These are phyloP conservation scores for Cuniculus paca DNA, from an alignment of 2,797 vertebrate genomes.

Conservation along the genomic window DNA sequence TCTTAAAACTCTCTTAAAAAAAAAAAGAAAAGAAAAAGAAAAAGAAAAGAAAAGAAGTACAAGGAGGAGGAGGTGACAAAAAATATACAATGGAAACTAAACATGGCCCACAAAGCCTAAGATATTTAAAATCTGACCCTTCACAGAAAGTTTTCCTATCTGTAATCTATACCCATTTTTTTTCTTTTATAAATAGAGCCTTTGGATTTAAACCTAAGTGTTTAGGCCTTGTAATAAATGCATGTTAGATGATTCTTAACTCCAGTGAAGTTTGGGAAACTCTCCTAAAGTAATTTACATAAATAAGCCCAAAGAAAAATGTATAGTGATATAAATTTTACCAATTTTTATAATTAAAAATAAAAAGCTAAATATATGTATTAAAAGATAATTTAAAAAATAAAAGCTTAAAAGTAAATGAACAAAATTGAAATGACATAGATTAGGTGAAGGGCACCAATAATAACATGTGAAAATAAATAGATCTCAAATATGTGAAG, in stretches of 20 bases:
- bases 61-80: background rate
- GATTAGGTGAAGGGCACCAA: background rate
- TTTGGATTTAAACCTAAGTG: background rate
- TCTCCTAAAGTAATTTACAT: background rate
- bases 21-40: background rate
- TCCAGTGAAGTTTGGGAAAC: constrained; percentile 10
- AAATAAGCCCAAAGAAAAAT: background rate
- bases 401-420: background rate
- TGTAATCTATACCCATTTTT: background rate
- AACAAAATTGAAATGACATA: background rate
- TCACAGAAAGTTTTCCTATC: background rate
- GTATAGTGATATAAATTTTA: background rate
- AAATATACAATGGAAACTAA: background rate
- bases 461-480: background rate
- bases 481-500: background rate
- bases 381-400: background rate
- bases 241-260: background rate
- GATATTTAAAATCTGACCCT: background rate
- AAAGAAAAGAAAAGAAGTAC: background rate
- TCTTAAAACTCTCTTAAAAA: background rate
- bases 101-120: background rate
- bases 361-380: background rate
- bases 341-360: background rate
- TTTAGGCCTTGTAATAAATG: background rate
- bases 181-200: background rate